phyloP scores from a whole-genome alignment of 2,888 invertebrate genomes.

The Dryobotodes eremita region DNA sequence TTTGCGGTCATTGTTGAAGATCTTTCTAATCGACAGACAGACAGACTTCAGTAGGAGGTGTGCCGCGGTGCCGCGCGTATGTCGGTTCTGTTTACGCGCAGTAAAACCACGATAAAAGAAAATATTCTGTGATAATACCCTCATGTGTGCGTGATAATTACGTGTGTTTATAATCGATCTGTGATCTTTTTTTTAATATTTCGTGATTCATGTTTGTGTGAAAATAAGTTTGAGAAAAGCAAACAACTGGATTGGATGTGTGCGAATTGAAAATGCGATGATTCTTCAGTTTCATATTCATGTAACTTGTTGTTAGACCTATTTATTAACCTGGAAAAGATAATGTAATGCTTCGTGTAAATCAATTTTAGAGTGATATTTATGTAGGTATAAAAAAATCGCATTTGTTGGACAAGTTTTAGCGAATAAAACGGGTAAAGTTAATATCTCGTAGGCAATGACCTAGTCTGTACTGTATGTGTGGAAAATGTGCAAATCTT shows the following conservation, averaged over 20 bases:
- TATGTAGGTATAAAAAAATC: neutral
- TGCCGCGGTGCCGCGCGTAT: slow-evolving; percentile 76
- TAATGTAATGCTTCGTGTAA: neutral
- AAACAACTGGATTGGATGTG: slow-evolving; percentile 54
- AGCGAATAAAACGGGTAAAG: slow-evolving; percentile 50
- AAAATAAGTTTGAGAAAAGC: slow-evolving; percentile 18
- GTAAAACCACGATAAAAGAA: slow-evolving; percentile 56
- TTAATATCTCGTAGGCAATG: slow-evolving; percentile 63
- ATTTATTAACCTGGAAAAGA: neutral
- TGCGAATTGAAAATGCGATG: slow-evolving; percentile 23
- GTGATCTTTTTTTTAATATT: slow-evolving; percentile 8
- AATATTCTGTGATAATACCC: slow-evolving; percentile 64
- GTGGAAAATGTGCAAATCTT: slow-evolving; percentile 38
- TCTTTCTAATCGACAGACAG: slow-evolving; percentile 79
- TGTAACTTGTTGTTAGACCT: slow-evolving; percentile 12
- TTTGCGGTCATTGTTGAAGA: slow-evolving; percentile 82
- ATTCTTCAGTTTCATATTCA: slow-evolving; percentile 22
- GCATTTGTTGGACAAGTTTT: slow-evolving; percentile 22
- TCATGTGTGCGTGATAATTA: slow-evolving; percentile 59
- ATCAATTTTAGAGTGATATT: neutral
- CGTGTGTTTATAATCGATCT: slow-evolving; percentile 23
- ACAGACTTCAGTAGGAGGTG: slow-evolving; percentile 75
- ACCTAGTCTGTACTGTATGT: slow-evolving; percentile 57
- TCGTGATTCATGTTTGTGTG: slow-evolving; percentile 13
- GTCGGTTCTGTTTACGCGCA: slow-evolving; percentile 63